Conservation (phyloP, 2,888 invertebrate genomes). For the Xestobium rufovillosum region DNA sequence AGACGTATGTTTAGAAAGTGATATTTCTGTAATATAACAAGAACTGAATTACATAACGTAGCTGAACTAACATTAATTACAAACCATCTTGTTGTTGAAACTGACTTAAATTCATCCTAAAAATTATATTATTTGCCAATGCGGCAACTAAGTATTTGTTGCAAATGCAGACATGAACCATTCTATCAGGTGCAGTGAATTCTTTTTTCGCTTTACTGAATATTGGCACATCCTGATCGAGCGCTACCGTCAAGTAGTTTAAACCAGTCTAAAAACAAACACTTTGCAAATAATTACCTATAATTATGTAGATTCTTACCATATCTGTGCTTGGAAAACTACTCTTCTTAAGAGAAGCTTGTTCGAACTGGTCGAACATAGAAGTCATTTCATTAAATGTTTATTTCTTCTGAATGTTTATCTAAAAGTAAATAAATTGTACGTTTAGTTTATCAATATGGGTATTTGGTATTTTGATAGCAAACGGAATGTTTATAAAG, state of each 20-base stretch:
- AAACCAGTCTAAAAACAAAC: slow-evolving; percentile 41
- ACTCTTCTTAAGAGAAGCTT: slow-evolving; percentile 57
- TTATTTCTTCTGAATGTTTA: slow-evolving; percentile 13
- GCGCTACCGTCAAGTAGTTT: slow-evolving; percentile 51
- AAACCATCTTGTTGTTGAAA: slow-evolving; percentile 72
- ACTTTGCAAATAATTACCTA: too few species aligned
- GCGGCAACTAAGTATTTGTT: slow-evolving; percentile 78
- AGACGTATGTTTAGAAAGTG: slow-evolving; percentile 56
- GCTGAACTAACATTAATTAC: slow-evolving; percentile 6
- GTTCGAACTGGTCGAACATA: slow-evolving; percentile 77
- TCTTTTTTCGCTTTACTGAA: slow-evolving; percentile 80
- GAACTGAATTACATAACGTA: slow-evolving; percentile 7
- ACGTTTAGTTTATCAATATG: too few species aligned
- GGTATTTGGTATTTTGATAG: too few species aligned
- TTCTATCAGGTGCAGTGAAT: slow-evolving; percentile 68
- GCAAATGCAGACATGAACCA: slow-evolving; percentile 73
- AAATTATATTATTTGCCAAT: slow-evolving; percentile 72
- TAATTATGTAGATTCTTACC: slow-evolving; percentile 32
- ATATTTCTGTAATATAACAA: slow-evolving; percentile 56
- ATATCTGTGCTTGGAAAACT: slow-evolving; percentile 43
- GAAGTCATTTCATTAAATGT: slow-evolving; percentile 74
- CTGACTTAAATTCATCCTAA: slow-evolving; percentile 73
- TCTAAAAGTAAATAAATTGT: too few species aligned
- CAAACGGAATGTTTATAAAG: too few species aligned
- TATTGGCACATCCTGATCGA: slow-evolving; percentile 73